phyloP scores from a whole-genome alignment of 2,797 vertebrate species.

The Sphenopsis melanotis region DNA sequence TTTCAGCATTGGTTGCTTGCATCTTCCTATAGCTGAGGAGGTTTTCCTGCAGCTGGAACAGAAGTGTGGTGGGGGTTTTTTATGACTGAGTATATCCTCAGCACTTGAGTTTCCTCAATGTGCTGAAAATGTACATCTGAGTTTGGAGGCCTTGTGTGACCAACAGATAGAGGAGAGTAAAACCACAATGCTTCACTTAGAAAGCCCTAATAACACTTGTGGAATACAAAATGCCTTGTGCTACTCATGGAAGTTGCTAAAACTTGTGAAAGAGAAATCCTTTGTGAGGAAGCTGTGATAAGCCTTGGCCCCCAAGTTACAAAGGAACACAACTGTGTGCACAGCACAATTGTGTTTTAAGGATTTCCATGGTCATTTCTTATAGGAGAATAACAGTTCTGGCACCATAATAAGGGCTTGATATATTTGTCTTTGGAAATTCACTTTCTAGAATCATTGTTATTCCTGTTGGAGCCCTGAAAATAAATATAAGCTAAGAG shows the following conservation, averaged over 20 bases:
- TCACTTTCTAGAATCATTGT: background rate
- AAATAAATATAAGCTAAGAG: background rate
- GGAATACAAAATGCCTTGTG: background rate
- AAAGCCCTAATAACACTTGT: background rate
- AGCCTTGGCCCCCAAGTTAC: background rate
- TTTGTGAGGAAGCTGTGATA: background rate
- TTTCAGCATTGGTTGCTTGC: background rate
- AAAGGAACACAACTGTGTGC: background rate
- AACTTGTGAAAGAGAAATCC: background rate
- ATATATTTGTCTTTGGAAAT: background rate
- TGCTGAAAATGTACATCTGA: background rate
- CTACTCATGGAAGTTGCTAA: background rate
- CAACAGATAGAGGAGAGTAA: background rate
- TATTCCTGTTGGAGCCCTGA: background rate
- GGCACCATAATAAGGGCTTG: background rate
- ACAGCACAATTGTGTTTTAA: background rate
- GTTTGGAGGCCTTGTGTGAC: background rate
- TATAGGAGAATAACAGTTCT: background rate
- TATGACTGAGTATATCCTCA: background rate
- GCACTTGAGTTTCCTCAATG: background rate
- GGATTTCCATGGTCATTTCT: background rate
- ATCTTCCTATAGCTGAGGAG: background rate
- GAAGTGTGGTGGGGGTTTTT: accelerated
- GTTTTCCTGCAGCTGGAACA: background rate
- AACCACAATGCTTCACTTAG: background rate